Percentiles rank a stretch among this genome's conserved stretches.
These are phyloP conservation scores for Ptychochromis oligacanthus DNA, from an alignment of 2,113 vertebrate genomes.

Conservation along the genomic window DNA sequence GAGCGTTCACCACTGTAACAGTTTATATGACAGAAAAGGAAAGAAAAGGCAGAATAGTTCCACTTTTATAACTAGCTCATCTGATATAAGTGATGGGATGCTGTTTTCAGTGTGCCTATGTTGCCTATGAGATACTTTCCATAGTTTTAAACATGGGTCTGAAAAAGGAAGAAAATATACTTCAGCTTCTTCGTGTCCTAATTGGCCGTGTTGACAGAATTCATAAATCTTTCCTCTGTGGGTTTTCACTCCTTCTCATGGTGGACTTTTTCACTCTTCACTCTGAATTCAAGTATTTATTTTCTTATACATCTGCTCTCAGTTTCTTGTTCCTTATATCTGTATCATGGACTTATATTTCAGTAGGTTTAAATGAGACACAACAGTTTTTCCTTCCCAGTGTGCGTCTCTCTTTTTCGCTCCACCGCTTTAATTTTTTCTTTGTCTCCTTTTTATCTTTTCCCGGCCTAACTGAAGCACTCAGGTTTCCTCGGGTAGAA, in stretches of 20 bases:
- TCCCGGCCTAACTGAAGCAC: neutral
- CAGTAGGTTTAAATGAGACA: neutral
- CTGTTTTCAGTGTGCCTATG: neutral
- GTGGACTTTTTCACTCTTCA: conserved; percentile 2
- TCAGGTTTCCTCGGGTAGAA: conserved; percentile 7
- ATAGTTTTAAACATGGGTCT: neutral
- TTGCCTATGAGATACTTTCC: neutral
- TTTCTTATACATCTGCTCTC: conserved; percentile 10
- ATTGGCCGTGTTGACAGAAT: conserved; percentile 15
- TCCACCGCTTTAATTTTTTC: neutral
- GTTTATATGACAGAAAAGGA: neutral
- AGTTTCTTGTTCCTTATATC: neutral
- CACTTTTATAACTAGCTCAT: neutral
- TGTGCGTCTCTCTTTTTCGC: neutral
- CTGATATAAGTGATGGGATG: neutral
- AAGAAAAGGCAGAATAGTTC: neutral
- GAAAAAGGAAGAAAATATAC: neutral
- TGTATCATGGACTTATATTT: neutral
- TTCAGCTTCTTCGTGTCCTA: neutral
- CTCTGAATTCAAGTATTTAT: neutral
- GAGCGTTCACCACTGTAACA: neutral
- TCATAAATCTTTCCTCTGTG: conserved; percentile 43
- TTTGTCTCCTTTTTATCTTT: neutral
- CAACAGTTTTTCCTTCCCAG: neutral
- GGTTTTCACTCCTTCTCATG: conserved; percentile 29